Base-by-base conservation (phyloP, 2,113 vertebrate species). In the Mellivora capensis region DNA sequence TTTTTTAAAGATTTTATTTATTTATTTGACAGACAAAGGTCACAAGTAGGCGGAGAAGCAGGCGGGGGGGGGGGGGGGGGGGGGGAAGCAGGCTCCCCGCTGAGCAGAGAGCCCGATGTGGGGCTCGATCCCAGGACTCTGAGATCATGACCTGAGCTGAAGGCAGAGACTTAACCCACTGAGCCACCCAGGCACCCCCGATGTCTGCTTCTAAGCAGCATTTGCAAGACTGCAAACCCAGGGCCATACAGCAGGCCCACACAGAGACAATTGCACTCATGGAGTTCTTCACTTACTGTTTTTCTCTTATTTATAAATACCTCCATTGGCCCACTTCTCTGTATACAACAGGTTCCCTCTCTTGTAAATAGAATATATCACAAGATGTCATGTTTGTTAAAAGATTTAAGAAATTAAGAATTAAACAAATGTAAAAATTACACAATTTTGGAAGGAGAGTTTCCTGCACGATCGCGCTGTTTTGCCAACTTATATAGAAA, bases 321-420 rank as follows among this genome's bases (percentile, higher is more conserved):
- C 34, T 84, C 57, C 47, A 81, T 44, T 62, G 44, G n/a, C 15
- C 59, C 88, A 14, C 20, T 12, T 11, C 49, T 11, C 11, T 54
- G 14, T 82, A 18, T 39, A 4, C 47, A 47, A 7, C 37, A 61
- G 10, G 0, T 13, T 49, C 59, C 71, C 23, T 23, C 1, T 39
- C 34, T 49, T 82, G 1, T 15, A 42, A 69, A 44, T 23, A 25
- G 17, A 87, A 15, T 31, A 2, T 10, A 21, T 44, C 7, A 62
- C 37, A 81, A 88, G 57, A 29, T 67, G 25, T 5, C 7, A 39
- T 2, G 0, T 61, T 64, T 84, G 27, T 49, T 27, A 37, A 67
- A 89, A 67, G 11, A 13, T 69, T 94, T 82, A 83, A 54, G 27
- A 82, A 95, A 31, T 81, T 62, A 72, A 69, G 34, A 90, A 82